Evolutionary conservation across 2,797 vertebrate species (phyloP).

Genomic region (Odontamblyopus rebecca): DNA sequence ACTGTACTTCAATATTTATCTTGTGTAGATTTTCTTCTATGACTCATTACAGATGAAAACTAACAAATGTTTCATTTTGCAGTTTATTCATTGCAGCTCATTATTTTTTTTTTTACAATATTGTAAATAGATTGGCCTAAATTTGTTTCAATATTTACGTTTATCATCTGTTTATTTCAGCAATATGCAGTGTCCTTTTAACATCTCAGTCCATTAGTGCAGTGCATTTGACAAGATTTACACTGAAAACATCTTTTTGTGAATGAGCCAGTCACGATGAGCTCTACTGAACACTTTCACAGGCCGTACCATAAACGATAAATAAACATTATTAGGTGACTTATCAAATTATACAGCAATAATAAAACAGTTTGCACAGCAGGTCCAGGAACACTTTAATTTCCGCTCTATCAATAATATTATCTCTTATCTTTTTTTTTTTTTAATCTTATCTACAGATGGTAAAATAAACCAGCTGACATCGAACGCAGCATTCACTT

Average conservation of each 20-base stretch:
- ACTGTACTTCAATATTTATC: not conserved
- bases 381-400: conserved; percentile 6
- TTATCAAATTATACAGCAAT: conserved; percentile 11
- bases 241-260: not conserved
- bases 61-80: too few relatives aligned
- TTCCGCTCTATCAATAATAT: conserved; percentile 10
- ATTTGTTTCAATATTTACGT: too few relatives aligned
- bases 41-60: too few relatives aligned
- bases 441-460: not conserved
- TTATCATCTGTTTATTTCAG: too few relatives aligned
- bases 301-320: not conserved
- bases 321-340: conserved; percentile 3
- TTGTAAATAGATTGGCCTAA: too few relatives aligned
- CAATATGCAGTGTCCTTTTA: not conserved
- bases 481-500: not conserved
- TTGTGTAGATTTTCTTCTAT: too few relatives aligned
- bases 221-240: not conserved
- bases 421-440: conserved; percentile 4
- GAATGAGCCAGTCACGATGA: conserved; percentile 3
- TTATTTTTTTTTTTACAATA: too few relatives aligned
- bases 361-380: conserved; percentile 11
- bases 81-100: too few relatives aligned
- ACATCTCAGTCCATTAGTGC: not conserved
- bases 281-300: not conserved
- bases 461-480: not conserved